Evolutionary conservation across 2,113 vertebrate genomes (phyloP).

Genomic region (Struthidea cinerea): DNA sequence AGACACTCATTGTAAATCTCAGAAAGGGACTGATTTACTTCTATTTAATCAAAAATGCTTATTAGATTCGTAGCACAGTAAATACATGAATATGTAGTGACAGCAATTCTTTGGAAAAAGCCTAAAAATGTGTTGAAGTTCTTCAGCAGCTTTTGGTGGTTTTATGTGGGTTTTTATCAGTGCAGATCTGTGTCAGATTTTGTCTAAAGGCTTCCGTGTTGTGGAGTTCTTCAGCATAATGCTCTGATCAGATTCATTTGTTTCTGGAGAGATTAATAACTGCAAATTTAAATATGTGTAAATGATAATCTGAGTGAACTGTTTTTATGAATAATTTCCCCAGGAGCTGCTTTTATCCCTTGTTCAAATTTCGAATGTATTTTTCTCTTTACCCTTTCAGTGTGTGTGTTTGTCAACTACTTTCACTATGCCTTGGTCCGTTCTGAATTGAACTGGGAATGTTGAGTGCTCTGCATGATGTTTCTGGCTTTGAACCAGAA

Average conservation of each 20-base stretch:
- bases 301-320: not conserved
- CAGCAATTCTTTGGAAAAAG: not conserved
- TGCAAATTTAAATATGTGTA: not conserved
- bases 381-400: not conserved
- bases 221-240: not conserved
- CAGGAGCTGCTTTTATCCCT: not conserved
- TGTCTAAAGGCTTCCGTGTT: not conserved
- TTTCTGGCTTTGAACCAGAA: not conserved
- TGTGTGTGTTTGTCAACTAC: not conserved
- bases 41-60: not conserved
- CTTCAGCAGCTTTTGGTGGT: not conserved
- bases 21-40: not conserved
- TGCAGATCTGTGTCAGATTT: not conserved
- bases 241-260: not conserved
- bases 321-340: not conserved
- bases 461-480: not conserved
- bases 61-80: not conserved
- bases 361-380: not conserved
- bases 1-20: not conserved
- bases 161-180: not conserved
- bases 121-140: not conserved
- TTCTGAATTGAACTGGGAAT: not conserved
- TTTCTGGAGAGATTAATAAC: not conserved
- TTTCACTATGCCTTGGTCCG: not conserved
- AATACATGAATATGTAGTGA: not conserved